phyloP scores from a whole-genome alignment of 1,140 invertebrate genomes.

The Drosophila asahinai region DNA sequence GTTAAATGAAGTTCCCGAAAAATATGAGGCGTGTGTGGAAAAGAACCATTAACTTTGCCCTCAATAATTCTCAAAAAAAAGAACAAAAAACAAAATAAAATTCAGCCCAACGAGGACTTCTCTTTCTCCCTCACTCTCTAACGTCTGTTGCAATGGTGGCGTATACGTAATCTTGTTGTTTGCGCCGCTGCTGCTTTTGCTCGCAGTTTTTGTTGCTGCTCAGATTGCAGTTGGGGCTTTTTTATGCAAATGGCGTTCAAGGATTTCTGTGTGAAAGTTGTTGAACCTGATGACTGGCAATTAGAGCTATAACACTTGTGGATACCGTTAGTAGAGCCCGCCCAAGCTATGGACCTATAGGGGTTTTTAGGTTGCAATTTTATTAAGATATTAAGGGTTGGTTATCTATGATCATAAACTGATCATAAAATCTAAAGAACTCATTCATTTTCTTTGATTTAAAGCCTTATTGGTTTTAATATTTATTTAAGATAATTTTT shows the following conservation, averaged over 20 bases:
- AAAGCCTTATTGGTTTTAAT: too few relatives aligned
- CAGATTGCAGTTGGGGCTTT: conserved; percentile 57
- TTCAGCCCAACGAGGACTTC: conserved; percentile 10
- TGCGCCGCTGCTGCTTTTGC: conserved; percentile 21
- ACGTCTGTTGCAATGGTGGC: conserved; percentile 70
- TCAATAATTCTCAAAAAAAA: conserved; percentile 31
- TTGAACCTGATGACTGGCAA: conserved; percentile 82
- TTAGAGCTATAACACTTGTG: conserved; percentile 63
- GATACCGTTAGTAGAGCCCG: conserved; percentile 4
- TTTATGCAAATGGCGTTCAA: conserved; percentile 83
- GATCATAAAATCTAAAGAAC: too few relatives aligned
- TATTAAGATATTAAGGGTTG: too few relatives aligned
- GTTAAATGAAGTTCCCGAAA: not conserved
- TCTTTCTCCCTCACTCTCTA: not conserved
- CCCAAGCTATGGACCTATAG: not conserved
- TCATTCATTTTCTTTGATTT: too few relatives aligned
- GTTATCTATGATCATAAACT: too few relatives aligned
- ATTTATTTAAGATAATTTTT: too few relatives aligned
- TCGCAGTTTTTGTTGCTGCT: conserved; percentile 36
- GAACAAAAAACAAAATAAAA: not conserved
- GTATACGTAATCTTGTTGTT: conserved; percentile 78
- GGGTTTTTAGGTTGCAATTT: too few relatives aligned
- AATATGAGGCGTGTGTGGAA: conserved; percentile 3
- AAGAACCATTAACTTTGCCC: conserved; percentile 32
- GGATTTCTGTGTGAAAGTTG: conserved; percentile 84